phyloP scores from a whole-genome alignment of 1,140 invertebrate species.

The Megalopta genalis region DNA sequence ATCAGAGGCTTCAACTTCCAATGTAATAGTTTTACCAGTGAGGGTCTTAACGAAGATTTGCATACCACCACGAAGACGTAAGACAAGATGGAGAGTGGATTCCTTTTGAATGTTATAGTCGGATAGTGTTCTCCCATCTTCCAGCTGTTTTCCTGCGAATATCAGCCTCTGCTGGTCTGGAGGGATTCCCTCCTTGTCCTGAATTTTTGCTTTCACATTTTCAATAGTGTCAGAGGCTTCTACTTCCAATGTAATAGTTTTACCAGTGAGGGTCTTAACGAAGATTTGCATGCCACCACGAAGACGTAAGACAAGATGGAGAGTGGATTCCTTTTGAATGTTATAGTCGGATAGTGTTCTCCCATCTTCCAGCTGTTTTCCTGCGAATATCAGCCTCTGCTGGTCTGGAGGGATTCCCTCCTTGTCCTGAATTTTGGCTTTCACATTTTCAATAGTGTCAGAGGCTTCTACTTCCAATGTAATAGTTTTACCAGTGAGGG shows the following conservation, averaged over 20 bases:
- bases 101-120: conserved; percentile 92
- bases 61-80: conserved; percentile 85
- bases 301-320: conserved; percentile 89
- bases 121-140: conserved; percentile 89
- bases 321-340: conserved; percentile 86
- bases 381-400: conserved; percentile 87
- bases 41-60: conserved; percentile 86
- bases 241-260: conserved; percentile 87
- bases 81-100: conserved; percentile 88
- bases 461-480: conserved; percentile 90
- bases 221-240: conserved; percentile 89
- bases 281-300: conserved; percentile 89
- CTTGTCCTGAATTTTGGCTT: conserved; percentile 89
- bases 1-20: conserved; percentile 86
- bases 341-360: conserved; percentile 88
- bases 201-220: conserved; percentile 89
- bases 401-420: conserved; percentile 88
- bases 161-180: conserved; percentile 88
- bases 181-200: conserved; percentile 87
- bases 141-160: conserved; percentile 90
- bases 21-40: conserved; percentile 86
- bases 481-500: conserved; percentile 90
- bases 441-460: conserved; percentile 90
- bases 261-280: conserved; percentile 87
- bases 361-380: conserved; percentile 91